These are phyloP conservation scores for Myrmecobius fasciatus DNA, from an alignment of 2,113 vertebrate species.

Conservation along the genomic window DNA sequence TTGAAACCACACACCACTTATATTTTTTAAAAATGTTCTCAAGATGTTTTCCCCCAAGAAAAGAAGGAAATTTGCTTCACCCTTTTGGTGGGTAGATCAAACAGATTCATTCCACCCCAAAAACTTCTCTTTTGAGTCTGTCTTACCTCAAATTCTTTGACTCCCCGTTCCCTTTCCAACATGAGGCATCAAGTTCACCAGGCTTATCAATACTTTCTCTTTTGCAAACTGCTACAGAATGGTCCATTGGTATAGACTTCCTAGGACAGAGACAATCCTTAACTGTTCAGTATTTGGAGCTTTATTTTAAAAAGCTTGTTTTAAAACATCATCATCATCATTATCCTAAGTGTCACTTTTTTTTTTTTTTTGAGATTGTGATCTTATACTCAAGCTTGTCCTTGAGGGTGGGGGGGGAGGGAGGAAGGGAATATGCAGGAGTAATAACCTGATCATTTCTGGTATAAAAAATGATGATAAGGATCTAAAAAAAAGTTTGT, in stretches of 20 bases:
- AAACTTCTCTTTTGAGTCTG: not conserved
- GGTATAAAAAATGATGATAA: fast-evolving
- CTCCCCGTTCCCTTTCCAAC: not conserved
- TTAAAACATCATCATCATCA: not conserved
- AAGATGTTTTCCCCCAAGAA: not conserved
- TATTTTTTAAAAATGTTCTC: conserved; percentile 33
- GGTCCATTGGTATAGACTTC: not conserved
- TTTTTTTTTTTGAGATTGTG: not conserved
- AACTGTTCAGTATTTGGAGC: not conserved
- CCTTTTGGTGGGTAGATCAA: not conserved
- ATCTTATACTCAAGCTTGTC: not conserved
- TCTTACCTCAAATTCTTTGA: not conserved
- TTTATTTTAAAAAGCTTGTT: not conserved
- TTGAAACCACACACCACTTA: conserved; percentile 19
- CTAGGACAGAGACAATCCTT: not conserved
- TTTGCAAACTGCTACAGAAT: not conserved
- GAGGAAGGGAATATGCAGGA: not conserved
- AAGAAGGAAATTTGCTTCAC: not conserved
- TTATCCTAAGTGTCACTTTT: not conserved
- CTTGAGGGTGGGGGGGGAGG: no score
- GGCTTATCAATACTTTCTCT: not conserved
- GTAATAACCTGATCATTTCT: not conserved
- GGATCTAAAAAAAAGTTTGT: fast-evolving
- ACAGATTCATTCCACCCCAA: not conserved
- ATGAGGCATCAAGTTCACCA: not conserved